Evolutionary conservation across 2,113 vertebrate species (phyloP).

Genomic region (Thamnophis sirtalis): DNA sequence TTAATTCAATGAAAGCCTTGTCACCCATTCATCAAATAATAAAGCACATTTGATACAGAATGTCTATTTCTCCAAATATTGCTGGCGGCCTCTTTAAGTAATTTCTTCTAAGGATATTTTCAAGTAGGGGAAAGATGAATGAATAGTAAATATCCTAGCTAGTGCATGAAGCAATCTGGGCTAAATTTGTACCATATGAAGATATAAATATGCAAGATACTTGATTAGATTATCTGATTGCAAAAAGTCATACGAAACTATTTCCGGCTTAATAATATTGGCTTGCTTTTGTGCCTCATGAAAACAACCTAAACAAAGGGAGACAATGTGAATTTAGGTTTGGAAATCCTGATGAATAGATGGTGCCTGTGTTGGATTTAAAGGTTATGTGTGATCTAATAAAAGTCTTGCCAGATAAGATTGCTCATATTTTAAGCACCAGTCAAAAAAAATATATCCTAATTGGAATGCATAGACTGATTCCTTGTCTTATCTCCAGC

Average conservation of each 20-base stretch:
- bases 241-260: neutral
- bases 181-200: neutral
- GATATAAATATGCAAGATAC: neutral
- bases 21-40: neutral
- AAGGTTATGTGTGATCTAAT: neutral
- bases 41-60: conserved; percentile 9
- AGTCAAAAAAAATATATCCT: neutral
- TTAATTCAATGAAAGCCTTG: conserved; percentile 4
- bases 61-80: conserved; percentile 22
- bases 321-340: conserved; percentile 10
- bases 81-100: neutral
- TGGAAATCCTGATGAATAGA: conserved; percentile 10
- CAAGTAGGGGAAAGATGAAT: neutral
- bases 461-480: neutral
- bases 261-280: neutral
- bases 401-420: conserved; percentile 15
- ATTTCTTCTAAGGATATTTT: neutral
- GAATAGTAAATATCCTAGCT: neutral
- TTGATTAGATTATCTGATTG: neutral
- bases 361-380: neutral
- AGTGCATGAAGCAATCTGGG: neutral
- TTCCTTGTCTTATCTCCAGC: neutral
- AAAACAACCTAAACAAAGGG: conserved; percentile 22
- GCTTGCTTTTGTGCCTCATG: neutral
- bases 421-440: neutral